Evolutionary conservation across 2,113 vertebrate genomes (phyloP), one percentile per base, ranked within the genome.

Genomic region (Platichthys stellatus): DNA sequence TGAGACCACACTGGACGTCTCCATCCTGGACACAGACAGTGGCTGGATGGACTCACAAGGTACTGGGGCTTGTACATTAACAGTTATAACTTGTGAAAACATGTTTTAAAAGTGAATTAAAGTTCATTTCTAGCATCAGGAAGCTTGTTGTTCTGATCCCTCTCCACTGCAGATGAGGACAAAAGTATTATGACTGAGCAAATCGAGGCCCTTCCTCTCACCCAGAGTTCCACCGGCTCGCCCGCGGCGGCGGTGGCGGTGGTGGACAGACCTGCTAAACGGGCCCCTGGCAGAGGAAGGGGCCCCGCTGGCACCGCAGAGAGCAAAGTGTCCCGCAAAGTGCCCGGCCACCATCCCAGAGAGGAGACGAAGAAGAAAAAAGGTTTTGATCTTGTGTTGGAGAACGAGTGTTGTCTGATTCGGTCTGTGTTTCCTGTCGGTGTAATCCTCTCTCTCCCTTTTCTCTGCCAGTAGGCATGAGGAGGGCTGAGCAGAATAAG

Each of bases 281-380:
- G 95, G 90, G 92, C 94, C 82, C 94, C 95, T 89, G 95, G 95
- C 94, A 95, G 93, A 91, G 96, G 95, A 92, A 96, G 94, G 93
- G 96, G 95, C 91, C 95, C 93, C 83, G 93, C 94, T 86, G 95
- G 95, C 87, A 94, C 94, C 86, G 94, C 95, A 88, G 97, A 98
- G 91, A 94, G 94, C 89, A 97, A 96, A 96, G 90, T 95, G 89
- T 93, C 90, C 91, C 97, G 95, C 93, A 98, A 96, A 95, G 95
- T 95, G 69, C 93, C 94, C 91, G 94, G 93, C 94, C 94, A 95
- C 89, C 93, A 95, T 92, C 96, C 95, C 88, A 96, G 94, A 94
- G 97, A 98, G 91, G 96, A 97, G 90, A 94, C 94, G 90, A 98
- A 96, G 96, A 97, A 96, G 95, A 98, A 96, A 96, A 98, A 97